These are phyloP conservation scores for Chironomus tentans DNA, from an alignment of 2,888 invertebrate genomes.

Conservation along the genomic window DNA sequence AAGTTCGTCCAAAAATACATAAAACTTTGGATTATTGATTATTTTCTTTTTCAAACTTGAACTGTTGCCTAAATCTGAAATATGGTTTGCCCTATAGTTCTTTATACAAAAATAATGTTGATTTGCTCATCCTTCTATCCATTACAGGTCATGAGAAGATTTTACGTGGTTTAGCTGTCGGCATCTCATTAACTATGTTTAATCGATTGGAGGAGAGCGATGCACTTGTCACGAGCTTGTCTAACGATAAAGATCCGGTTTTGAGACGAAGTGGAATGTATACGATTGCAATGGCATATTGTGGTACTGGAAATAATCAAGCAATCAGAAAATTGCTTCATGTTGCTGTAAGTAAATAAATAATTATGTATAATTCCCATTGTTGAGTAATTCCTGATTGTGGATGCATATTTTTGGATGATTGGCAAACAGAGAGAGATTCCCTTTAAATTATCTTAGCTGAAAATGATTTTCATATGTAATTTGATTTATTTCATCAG, in stretches of 20 bases:
- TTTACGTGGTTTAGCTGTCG: conserved; percentile 90
- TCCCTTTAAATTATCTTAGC: too few relatives aligned
- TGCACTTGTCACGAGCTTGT: conserved; percentile 77
- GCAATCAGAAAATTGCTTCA: conserved; percentile 91
- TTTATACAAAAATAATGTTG: conserved; percentile 51
- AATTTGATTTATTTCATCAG: too few relatives aligned
- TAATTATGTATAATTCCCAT: too few relatives aligned
- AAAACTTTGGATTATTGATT: too few relatives aligned
- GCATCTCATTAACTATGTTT: conserved; percentile 94
- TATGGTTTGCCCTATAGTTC: too few relatives aligned
- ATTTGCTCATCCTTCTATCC: background rate
- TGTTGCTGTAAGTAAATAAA: conserved; percentile 66
- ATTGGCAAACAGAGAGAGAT: too few relatives aligned
- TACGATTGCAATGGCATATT: conserved; percentile 96
- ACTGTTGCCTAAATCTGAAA: too few relatives aligned
- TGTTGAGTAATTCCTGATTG: too few relatives aligned
- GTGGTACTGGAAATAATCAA: conserved; percentile 94
- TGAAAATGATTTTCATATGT: too few relatives aligned
- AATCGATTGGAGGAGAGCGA: conserved; percentile 96
- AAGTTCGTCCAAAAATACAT: too few relatives aligned
- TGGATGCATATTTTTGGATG: too few relatives aligned
- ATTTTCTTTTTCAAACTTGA: too few relatives aligned
- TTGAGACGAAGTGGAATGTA: conserved; percentile 95
- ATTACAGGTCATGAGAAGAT: conserved; percentile 79
- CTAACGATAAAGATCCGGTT: conserved; percentile 90